These are phyloP conservation scores for Antheraea yamamai DNA, from an alignment of 2,888 invertebrate species.

Conservation along the genomic window DNA sequence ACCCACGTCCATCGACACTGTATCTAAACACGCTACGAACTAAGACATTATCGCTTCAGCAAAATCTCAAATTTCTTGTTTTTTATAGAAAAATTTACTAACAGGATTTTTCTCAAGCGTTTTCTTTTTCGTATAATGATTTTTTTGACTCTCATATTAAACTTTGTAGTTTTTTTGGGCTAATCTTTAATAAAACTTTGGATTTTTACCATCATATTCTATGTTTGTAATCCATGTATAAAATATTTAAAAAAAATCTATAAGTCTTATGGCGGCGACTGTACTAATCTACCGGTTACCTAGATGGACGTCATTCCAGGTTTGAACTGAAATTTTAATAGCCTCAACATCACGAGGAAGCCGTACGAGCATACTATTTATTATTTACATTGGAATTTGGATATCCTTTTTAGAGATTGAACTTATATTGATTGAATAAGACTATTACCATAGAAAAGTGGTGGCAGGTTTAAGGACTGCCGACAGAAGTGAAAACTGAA, in stretches of 20 bases:
- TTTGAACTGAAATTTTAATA: constrained; percentile 8
- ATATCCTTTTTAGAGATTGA: neutral
- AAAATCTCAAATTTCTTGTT: too few species aligned
- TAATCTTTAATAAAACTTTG: neutral
- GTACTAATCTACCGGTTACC: neutral
- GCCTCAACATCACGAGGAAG: neutral
- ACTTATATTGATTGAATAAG: too few species aligned
- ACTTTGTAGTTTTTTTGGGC: neutral
- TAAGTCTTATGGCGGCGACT: neutral
- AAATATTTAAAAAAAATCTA: too few species aligned
- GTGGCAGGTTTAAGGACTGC: too few species aligned
- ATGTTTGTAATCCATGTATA: too few species aligned
- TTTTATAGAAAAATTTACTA: neutral
- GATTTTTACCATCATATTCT: neutral
- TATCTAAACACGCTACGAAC: too few species aligned
- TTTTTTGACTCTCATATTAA: neutral
- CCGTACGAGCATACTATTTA: neutral
- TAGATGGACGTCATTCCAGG: constrained; percentile 1
- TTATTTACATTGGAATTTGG: neutral
- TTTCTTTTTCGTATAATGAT: neutral
- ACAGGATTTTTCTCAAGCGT: neutral
- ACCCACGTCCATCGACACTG: too few species aligned
- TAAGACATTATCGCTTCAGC: too few species aligned
- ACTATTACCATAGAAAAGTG: too few species aligned
- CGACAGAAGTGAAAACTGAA: too few species aligned